Base-by-base conservation (phyloP, 2,888 invertebrate genomes). In the Ochropleura leucogaster region DNA sequence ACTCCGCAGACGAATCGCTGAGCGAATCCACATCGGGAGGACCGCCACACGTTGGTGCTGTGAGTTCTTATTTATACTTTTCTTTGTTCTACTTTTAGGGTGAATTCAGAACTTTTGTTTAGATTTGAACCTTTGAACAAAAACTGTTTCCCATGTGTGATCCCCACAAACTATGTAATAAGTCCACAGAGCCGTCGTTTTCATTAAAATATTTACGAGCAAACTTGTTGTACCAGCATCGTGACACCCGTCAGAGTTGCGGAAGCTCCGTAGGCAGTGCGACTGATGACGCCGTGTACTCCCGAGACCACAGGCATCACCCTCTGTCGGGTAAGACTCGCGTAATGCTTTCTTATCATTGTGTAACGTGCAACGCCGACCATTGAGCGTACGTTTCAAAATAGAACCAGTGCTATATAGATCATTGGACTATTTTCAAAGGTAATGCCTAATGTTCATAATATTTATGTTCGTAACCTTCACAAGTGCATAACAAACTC, bases 1-100 rank as follows among this genome's bases (percentile, higher is more conserved):
- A 96, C 87, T 96, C 96, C 0, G 96, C 96, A 4, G 96, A 96
- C 83, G 97, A 97, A 89, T 97, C 96, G 53, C 93, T 96, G 74
- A 96, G 97, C 83, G 97, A 97, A 91, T 97, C 97, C 30, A 97
- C 97, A 46, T 97, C 97, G 62, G 95, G 97, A 68, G 97, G 97
- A 66, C 96, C 95, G 12, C 92, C 95, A 18, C 94, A 95, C 84
- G 89, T 92, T 51, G 91, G 93, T 71, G 91, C 93, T 78, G 95
- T 95, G 82, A 92, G 95, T 92, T 82, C 69, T 55, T 46, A 68
- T 40, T 64, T 16, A 68, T 55, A 4, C 12, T n/a, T 49, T 49
- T 16, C 1, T 3, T 30, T 60, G 18, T 42, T 62, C 42, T 42
- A 44, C 42, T 44, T 2, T n/a, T 67, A 46, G 10, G 1, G 57